Conservation (phyloP, 2,113 vertebrate genomes). For the Solea senegalensis region DNA sequence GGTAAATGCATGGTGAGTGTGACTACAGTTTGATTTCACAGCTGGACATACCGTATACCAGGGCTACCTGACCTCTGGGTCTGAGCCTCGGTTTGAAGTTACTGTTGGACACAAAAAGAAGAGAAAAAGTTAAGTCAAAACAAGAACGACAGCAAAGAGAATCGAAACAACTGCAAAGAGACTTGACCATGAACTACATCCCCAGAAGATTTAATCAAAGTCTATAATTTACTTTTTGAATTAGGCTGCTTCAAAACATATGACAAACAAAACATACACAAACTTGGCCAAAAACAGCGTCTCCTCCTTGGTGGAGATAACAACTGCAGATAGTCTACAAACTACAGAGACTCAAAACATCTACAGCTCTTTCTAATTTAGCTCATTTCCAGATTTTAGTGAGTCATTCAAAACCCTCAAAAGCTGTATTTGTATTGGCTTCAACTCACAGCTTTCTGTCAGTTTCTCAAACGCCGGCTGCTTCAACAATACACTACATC, state of each 20-base stretch:
- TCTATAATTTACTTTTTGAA: too few species aligned
- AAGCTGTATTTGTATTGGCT: background rate
- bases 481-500: background rate
- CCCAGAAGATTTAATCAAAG: too few species aligned
- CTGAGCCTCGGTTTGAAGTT: background rate
- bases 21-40: background rate
- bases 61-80: background rate
- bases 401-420: background rate
- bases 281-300: too few species aligned
- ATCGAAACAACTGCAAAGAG: background rate
- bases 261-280: too few species aligned
- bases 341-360: too few species aligned
- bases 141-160: background rate
- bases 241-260: too few species aligned
- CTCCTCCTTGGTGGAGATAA: too few species aligned
- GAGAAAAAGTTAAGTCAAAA: background rate
- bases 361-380: too few species aligned
- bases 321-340: too few species aligned
- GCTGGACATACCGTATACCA: background rate
- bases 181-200: background rate
- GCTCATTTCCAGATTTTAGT: too few species aligned
- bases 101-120: background rate
- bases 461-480: background rate
- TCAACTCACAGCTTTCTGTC: too few species aligned
- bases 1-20: constrained; percentile 75